Evolutionary conservation across 2,888 invertebrate species (phyloP), one percentile per base, ranked within the genome.

Genomic region (Calliphora vomitoria): DNA sequence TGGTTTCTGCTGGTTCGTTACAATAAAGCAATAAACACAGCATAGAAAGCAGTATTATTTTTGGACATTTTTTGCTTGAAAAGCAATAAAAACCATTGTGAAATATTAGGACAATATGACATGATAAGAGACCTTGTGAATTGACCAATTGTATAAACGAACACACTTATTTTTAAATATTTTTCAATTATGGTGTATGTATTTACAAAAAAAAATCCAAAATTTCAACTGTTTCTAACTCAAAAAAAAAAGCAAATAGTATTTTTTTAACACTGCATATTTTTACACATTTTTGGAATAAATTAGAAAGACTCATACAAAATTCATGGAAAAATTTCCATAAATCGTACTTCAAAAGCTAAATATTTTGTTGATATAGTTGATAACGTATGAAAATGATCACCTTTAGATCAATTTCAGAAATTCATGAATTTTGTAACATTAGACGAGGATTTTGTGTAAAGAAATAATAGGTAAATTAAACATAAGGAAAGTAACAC

Each of bases 201-300:
- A n/a, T n/a, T 4, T n/a, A n/a, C n/a, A 1, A n/a, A 50, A 50
- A 50, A 0, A 15, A 50, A n/a, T 50, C 0, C 15, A 10, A 10
- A 18, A 18, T 10, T 10, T 11, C 4, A 38, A 38, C 60, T 64
- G 62, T 38, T 64, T n/a, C 62, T 10, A 64, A 38, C 62, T 25
- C 20, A 20, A 55, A 55, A 55, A 38, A 38, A 62, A 62, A 35
- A 15, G 1, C 8, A 53, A 53, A 18, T 11, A 53, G 0, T 13
- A 35, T 38, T 62, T 15, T 47, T 53, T 53, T 71, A 50, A 53
- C 69, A 35, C 69, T 71, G 69, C 50, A 71, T 71, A 71, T 15
- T 71, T 50, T 71, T 71, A 50, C 50, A 71, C 50, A 35, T 35
- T 71, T 50, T 71, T 11, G 50, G 44, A 66, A 66, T 66, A 53